phyloP scores from a whole-genome alignment of 2,888 invertebrate genomes.

The Tyria jacobaeae region DNA sequence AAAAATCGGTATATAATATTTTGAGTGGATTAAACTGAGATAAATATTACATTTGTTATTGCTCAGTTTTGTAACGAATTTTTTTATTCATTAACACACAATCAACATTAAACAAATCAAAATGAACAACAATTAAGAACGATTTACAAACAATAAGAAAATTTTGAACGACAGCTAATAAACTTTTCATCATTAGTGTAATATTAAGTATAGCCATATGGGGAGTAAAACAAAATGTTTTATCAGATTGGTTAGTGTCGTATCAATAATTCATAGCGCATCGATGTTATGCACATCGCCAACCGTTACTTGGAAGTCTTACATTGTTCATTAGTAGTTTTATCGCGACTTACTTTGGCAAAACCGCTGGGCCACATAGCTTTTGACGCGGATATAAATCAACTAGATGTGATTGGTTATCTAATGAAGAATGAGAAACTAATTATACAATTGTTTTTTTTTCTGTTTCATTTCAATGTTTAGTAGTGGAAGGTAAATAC shows the following conservation, averaged over 20 bases:
- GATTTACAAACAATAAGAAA: constrained; percentile 54
- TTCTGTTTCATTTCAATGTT: too few species aligned
- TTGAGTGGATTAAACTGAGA: too few species aligned
- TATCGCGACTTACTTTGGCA: constrained; percentile 82
- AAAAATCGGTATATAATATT: too few species aligned
- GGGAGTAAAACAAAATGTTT: constrained; percentile 78
- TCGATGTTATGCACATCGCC: constrained; percentile 78
- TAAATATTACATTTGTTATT: too few species aligned
- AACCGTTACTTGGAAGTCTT: constrained; percentile 85
- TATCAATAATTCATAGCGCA: constrained; percentile 84
- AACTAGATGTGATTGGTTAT: constrained; percentile 49
- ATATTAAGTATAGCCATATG: constrained; percentile 72
- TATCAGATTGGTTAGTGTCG: constrained; percentile 76
- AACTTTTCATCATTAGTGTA: constrained; percentile 55
- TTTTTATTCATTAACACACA: too few species aligned
- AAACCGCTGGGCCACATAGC: constrained; percentile 84
- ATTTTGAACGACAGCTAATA: constrained; percentile 54
- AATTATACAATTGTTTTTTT: too few species aligned
- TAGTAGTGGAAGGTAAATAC: too few species aligned
- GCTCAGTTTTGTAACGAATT: too few species aligned
- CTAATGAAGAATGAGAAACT: too few species aligned
- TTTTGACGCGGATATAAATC: constrained; percentile 55
- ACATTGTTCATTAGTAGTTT: constrained; percentile 83
- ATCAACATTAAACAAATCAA: constrained; percentile 13
- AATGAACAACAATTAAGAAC: constrained; percentile 48